Base-by-base conservation (phyloP, 2,888 invertebrate species). In the Prosopocoilus inquinatus region DNA sequence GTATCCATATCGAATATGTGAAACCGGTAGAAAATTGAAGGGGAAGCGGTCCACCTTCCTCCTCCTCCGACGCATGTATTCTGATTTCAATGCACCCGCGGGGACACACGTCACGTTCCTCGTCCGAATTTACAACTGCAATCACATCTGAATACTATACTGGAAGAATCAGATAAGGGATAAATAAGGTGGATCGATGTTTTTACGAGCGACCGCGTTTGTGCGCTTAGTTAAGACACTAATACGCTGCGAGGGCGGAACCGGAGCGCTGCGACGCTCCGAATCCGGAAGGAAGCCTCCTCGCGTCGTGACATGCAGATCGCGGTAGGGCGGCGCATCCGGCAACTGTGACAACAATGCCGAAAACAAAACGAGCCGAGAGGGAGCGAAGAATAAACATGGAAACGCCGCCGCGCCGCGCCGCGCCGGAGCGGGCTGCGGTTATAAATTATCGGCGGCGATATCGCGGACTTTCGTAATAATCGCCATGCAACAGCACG, bases 221-320 rank as follows among this genome's bases (percentile, higher is more conserved):
- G 34, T 47, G 36, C 34, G 47, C 12, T 16, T 34, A 33, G 45
- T 51, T 46, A 51, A 51, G 51, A 51, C 46, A 45, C 46, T 41
- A 54, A 49, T 36, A 49, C 45, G 34, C 28, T 32, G 53, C 57
- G 49, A 53, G 61, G 59, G 58, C 51, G 59, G 59, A 63, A 53
- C 60, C 61, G 58, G 60, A 61, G 63, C 59, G 61, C 46, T 51
- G 46, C 28, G 39, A 46, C 45, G 51, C 20, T 51, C 38, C 36
- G 53, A 53, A 47, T 52, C 61, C 62, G 65, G 66, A 65, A 66
- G 66, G 66, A 67, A 67, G 59, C 61, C 58, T 61, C 58, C 58
- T 61, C 58, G 52, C 59, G 61, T 64, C 64, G 61, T 64, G 67
- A 65, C 68, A 66, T 67, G 67, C 68, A 69, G 67, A 69, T 69